Conservation (phyloP, 2,797 vertebrate genomes). For the Nyctalus aviator region DNA sequence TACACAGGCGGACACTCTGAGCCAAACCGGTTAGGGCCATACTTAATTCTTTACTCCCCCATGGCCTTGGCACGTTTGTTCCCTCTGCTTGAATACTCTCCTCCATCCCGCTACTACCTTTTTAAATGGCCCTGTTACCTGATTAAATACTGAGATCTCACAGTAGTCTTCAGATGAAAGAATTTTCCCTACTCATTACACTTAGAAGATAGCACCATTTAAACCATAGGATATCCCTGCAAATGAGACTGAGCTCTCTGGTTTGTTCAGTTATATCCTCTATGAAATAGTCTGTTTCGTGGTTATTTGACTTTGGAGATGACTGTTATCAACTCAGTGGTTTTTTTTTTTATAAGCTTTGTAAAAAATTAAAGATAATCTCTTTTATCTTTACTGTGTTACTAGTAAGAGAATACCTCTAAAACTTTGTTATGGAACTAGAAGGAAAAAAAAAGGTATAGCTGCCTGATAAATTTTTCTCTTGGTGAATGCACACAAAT, state of each 20-base stretch:
- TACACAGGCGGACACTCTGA: too few species aligned
- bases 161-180: not conserved
- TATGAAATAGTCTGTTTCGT: slow-evolving; percentile 37
- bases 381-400: not conserved
- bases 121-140: not conserved
- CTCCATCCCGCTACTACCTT: not conserved
- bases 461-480: not conserved
- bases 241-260: not conserved
- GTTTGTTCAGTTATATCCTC: not conserved
- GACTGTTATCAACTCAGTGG: not conserved
- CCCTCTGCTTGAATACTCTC: not conserved
- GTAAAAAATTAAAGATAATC: slow-evolving; percentile 48
- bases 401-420: not conserved
- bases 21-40: too few species aligned
- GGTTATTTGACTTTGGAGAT: slow-evolving; percentile 5
- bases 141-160: not conserved
- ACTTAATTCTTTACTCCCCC: not conserved
- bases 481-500: not conserved
- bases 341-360: slow-evolving; percentile 45
- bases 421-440: not conserved
- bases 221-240: not conserved
- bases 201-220: not conserved
- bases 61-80: not conserved
- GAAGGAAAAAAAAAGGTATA: not conserved
- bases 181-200: slow-evolving; percentile 14